Base-by-base conservation (phyloP, 2,113 vertebrate species). In the Stigmatopora argus region DNA sequence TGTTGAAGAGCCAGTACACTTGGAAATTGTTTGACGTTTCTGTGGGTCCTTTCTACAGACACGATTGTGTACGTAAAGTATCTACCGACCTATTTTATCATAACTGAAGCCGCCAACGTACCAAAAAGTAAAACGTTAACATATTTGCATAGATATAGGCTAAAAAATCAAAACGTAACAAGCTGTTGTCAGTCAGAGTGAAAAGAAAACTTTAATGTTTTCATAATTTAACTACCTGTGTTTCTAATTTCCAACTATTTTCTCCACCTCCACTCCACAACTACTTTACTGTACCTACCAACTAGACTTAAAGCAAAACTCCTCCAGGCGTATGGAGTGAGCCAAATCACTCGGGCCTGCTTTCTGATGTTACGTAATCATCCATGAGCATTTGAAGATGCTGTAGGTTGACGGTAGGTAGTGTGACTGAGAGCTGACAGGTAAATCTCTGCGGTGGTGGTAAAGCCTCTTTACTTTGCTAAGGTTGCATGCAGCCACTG, bases 1-100 rank as follows among this genome's bases (percentile, higher is more conserved):
- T 71, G 72, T 73, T 44, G 68, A 75, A 70, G 71, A 80, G 69
- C 73, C 66, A 65, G 57, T 8, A 41, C 7, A 68, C 46, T 68
- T 78, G 65, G 70, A 67, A 69, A 52, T 21, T 62, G 48, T 67
- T 64, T 69, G 7, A 21, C 11, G 9, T 49, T 6, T 49, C 17
- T 18, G 15, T n/a, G 47, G 15, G 47, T 46, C 45, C 45, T 14
- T 46, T 14, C 3, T 12, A 46, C 45, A 46, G 11, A 18, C 15
- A 49, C 47, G 1, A 17, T 49, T 49, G 4, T 49, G 18, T 18
- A 15, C 7, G 18, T 18, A 15, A 15, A n/a, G 15, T 7, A 49
- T 15, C 17, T 48, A 48, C 15, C 15, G 14, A 5, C 5, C 13
- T 4, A 49, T 18, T 49, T 15, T 49, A 49, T 18, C 47, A 15